phyloP scores from a whole-genome alignment of 2,888 invertebrate genomes.

The Alitta virens region DNA sequence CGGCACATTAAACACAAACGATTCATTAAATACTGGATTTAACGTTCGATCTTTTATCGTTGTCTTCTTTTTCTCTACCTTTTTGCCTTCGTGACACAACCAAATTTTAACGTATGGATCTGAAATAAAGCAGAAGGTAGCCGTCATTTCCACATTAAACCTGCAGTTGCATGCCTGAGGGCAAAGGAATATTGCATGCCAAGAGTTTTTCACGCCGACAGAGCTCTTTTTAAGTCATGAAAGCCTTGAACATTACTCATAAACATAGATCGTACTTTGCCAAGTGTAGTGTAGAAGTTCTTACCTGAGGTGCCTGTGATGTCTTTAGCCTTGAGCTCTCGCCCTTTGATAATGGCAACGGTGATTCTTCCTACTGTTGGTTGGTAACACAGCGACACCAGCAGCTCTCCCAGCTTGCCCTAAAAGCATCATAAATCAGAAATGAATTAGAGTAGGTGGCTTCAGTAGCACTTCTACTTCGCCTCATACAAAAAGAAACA shows the following conservation, averaged over 20 bases:
- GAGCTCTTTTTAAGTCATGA: no score
- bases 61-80: conserved; percentile 93
- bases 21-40: conserved; percentile 94
- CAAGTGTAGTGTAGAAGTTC: not conserved
- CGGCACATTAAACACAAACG: conserved; percentile 92
- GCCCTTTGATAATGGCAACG: conserved; percentile 84
- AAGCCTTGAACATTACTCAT: no score
- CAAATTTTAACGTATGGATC: conserved; percentile 99
- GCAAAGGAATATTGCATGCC: no score
- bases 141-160: not conserved
- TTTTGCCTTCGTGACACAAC: conserved; percentile 91
- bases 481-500: no score
- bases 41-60: conserved; percentile 69
- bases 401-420: conserved; percentile 49
- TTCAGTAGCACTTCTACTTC: no score
- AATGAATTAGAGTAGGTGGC: no score
- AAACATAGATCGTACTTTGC: no score
- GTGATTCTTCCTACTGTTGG: conserved; percentile 92
- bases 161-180: not conserved
- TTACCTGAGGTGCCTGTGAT: conserved; percentile 74
- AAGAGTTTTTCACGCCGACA: no score
- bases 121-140: conserved; percentile 55
- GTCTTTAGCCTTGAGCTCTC: conserved; percentile 93
- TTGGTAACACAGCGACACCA: conserved; percentile 91
- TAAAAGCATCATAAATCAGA: conserved; percentile 15